Evolutionary conservation across 2,113 vertebrate species (phyloP).

Genomic region (Cyprinodon brontotheroides): DNA sequence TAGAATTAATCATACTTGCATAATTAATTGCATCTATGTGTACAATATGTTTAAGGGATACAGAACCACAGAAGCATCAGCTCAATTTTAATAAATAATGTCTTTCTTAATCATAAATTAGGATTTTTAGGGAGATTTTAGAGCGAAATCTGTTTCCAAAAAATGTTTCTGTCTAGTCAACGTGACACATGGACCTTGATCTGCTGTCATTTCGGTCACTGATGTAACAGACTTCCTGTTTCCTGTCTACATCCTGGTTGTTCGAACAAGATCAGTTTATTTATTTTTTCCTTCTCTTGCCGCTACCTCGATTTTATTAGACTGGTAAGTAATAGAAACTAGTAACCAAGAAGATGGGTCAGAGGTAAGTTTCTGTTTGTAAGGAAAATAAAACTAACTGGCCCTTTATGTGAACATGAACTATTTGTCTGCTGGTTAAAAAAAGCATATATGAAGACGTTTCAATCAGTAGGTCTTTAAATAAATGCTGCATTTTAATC

Average conservation of each 20-base stretch:
- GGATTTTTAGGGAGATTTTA: too few relatives aligned
- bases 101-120: too few relatives aligned
- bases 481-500: too few relatives aligned
- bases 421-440: too few relatives aligned
- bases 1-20: not conserved
- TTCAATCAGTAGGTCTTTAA: not conserved
- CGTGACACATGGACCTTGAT: slow-evolving; percentile 14
- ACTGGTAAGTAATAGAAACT: too few relatives aligned
- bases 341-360: too few relatives aligned
- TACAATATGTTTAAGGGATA: too few relatives aligned
- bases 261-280: slow-evolving; percentile 16
- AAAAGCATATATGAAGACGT: too few relatives aligned
- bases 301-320: slow-evolving; percentile 3
- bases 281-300: slow-evolving; percentile 27
- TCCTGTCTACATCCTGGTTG: slow-evolving; percentile 59
- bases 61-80: not conserved
- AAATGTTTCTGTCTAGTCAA: not conserved
- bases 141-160: slow-evolving; percentile 5
- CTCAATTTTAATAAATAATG: not conserved
- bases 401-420: not conserved
- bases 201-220: slow-evolving; percentile 55
- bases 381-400: not conserved
- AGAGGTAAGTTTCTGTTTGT: too few relatives aligned
- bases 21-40: not conserved
- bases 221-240: slow-evolving; percentile 64